Evolutionary conservation across 2,113 vertebrate genomes (phyloP).

Genomic region (Mustelus asterias): DNA sequence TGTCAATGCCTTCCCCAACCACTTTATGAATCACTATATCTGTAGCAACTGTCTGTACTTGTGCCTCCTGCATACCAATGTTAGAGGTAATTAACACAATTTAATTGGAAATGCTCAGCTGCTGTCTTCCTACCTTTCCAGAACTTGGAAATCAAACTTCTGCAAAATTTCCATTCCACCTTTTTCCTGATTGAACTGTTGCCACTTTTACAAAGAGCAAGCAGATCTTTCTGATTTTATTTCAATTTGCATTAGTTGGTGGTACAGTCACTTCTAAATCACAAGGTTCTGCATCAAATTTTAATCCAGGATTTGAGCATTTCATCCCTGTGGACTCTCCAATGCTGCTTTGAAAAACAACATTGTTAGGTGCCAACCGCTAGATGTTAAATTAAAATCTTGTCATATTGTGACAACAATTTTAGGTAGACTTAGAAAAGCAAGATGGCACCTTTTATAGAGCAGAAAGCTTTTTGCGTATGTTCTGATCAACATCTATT

Average conservation of each 20-base stretch:
- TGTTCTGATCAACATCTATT: background rate
- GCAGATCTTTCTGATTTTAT: background rate
- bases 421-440: background rate
- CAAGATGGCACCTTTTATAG: background rate
- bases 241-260: background rate
- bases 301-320: background rate
- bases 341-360: background rate
- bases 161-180: background rate
- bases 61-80: background rate
- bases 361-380: background rate
- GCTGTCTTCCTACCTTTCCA: background rate
- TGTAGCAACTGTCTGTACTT: background rate
- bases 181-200: too few species aligned
- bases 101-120: background rate
- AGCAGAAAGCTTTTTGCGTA: background rate
- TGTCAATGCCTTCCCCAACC: background rate
- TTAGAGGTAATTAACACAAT: background rate
- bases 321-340: background rate
- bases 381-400: background rate
- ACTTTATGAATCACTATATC: background rate
- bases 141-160: background rate
- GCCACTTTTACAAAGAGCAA: background rate
- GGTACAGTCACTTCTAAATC: background rate
- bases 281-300: background rate
- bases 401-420: background rate